Evolutionary conservation across 30 jellyfish, hydroid and myxozoan genomes (phyloP).

Genomic region (Mastigias papua): DNA sequence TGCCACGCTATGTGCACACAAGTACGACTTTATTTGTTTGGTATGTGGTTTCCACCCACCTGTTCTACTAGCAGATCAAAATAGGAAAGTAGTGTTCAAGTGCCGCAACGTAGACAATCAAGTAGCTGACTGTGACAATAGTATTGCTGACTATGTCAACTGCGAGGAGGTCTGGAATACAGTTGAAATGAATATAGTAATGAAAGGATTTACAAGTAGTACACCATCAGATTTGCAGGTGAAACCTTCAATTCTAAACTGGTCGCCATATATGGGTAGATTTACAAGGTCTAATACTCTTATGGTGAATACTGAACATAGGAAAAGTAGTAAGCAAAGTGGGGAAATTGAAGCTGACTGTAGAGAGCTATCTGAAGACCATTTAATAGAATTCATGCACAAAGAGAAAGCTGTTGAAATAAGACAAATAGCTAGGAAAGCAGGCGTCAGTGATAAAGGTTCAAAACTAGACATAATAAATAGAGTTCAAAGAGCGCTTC

Average conservation of each 20-base stretch:
- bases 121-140: conserved; percentile 14
- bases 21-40: conserved; percentile 27
- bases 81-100: too few relatives aligned
- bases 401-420: too few relatives aligned
- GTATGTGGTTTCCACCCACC: too few relatives aligned
- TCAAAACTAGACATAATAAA: too few relatives aligned
- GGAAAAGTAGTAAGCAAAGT: conserved; percentile 1
- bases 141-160: too few relatives aligned
- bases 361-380: conserved; percentile 42
- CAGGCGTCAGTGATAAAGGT: too few relatives aligned
- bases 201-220: conserved; percentile 33
- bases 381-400: too few relatives aligned
- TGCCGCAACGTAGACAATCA: conserved; percentile 6
- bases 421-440: too few relatives aligned
- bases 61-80: too few relatives aligned
- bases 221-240: not conserved
- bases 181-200: conserved; percentile 20
- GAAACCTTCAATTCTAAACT: conserved; percentile 7
- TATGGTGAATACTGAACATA: conserved; percentile 48
- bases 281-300: not conserved
- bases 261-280: conserved; percentile 61
- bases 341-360: conserved; percentile 41
- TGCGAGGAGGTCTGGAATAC: conserved; percentile 32
- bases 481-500: too few relatives aligned
- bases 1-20: conserved; percentile 15